These are phyloP conservation scores for Stenoptilia bipunctidactyla DNA, from an alignment of 2,888 invertebrate species.

Conservation along the genomic window DNA sequence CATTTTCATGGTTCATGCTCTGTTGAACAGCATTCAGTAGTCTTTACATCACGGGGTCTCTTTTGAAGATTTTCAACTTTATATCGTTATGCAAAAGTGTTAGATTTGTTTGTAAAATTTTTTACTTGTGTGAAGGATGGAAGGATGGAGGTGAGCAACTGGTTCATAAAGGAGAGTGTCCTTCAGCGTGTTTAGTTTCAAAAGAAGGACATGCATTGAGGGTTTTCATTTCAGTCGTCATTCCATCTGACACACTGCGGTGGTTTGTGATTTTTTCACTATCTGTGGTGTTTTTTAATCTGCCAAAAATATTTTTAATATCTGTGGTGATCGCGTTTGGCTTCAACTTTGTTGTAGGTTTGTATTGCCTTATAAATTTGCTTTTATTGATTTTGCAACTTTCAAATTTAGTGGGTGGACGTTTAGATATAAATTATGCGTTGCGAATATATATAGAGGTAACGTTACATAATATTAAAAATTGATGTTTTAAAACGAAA, in stretches of 20 bases:
- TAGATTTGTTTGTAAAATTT: conserved; percentile 1
- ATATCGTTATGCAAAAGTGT: neutral
- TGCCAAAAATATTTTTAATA: conserved; percentile 2
- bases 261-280: conserved; percentile 25
- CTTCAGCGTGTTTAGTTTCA: conserved; percentile 43
- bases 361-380: neutral
- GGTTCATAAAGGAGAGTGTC: conserved; percentile 54
- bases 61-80: neutral
- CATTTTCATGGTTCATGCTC: conserved; percentile 61
- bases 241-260: conserved; percentile 23
- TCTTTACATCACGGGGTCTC: neutral
- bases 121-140: neutral
- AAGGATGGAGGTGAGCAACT: conserved; percentile 50
- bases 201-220: conserved; percentile 42
- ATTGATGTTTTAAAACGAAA: too few relatives aligned
- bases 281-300: neutral
- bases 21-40: conserved; percentile 34
- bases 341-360: conserved; percentile 9
- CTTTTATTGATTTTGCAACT: conserved; percentile 5
- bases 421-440: too few relatives aligned
- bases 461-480: too few relatives aligned
- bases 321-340: conserved; percentile 27
- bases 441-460: too few relatives aligned
- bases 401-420: conserved; percentile 7
- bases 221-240: conserved; percentile 48